Conservation (phyloP, 1,140 invertebrate species). For the Drosophila rufa region DNA sequence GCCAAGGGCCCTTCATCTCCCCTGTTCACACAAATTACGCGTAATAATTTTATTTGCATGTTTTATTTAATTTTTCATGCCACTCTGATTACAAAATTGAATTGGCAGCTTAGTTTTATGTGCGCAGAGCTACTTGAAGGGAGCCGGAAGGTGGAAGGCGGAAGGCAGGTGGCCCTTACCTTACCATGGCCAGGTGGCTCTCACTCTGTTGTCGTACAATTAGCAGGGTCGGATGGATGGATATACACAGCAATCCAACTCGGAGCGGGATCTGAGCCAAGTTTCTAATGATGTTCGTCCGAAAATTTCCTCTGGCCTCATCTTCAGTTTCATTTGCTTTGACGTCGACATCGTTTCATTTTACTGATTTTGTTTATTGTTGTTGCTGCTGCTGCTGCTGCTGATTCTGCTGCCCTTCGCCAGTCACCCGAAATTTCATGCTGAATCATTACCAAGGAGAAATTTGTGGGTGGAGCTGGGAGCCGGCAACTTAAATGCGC, state of each 20-base stretch:
- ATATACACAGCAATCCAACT: conserved; percentile 31
- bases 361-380: conserved; percentile 63
- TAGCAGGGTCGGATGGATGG: conserved; percentile 61
- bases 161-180: not conserved
- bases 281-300: conserved; percentile 78
- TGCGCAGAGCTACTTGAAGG: conserved; percentile 58
- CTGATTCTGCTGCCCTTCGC: conserved; percentile 16
- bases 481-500: conserved; percentile 75
- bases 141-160: not conserved
- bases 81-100: conserved; percentile 83
- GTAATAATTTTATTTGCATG: conserved; percentile 84
- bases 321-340: conserved; percentile 78
- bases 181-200: conserved; percentile 37
- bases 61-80: conserved; percentile 84
- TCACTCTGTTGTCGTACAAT: conserved; percentile 72
- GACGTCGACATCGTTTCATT: conserved; percentile 58
- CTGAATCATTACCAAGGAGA: conserved; percentile 70
- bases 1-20: conserved; percentile 12
- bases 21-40: conserved; percentile 74
- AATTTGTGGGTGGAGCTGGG: conserved; percentile 8
- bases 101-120: conserved; percentile 81
- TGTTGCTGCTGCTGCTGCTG: conserved; percentile 55
- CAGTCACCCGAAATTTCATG: conserved; percentile 68
- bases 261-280: conserved; percentile 31
- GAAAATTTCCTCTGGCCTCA: conserved; percentile 66